Evolutionary conservation across 2,797 vertebrate genomes (phyloP), one percentile per base, ranked within the genome.

Genomic region (Tokudaia tokunoshimensis): DNA sequence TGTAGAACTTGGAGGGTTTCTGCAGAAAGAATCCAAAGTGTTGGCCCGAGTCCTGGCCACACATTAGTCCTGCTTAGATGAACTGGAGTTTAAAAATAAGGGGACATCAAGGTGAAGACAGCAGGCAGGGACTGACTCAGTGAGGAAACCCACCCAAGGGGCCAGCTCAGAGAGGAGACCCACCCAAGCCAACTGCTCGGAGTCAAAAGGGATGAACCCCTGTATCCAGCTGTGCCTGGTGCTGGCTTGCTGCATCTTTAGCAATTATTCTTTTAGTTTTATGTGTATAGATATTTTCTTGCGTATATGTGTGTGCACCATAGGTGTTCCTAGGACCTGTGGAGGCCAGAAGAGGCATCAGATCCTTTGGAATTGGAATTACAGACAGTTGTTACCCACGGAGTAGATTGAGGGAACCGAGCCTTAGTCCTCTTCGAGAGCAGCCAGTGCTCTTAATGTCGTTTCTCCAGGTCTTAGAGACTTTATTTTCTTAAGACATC

Each of bases 31-130:
- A 72, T 50, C n/a, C 10, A 10, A 87, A 74, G 70, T 19, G 12
- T 20, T 74, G 83, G 86, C 24, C 24, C 11, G 26, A 88, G 24
- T 41, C 26, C 29, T 29, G 75, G 52, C 9, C 1, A 8, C 13
- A 3, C 24, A 13, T 26, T 47, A 31, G 5, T 47, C 44, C 6
- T 0, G 0, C 31, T 31, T 34, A 24, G 10, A 24, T 0, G 44
- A 67, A n/a, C 11, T 0, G 41, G 41, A 34, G n/a, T 31, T 41
- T 80, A 65, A 91, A 91, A 55, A 1, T 8, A 44, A 93, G 47
- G 82, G n/a, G 50, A 44, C 22, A 14, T 41, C n/a, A 63, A 50
- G 34, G 79, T 70, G 61, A 86, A 84, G 59, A 57, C 13, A 34
- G 57, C 15, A 50, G 61, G 6, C n/a, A 24, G 72, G 22, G 59